Conservation (phyloP, 2,797 vertebrate species). For the Gouania willdenowi region DNA sequence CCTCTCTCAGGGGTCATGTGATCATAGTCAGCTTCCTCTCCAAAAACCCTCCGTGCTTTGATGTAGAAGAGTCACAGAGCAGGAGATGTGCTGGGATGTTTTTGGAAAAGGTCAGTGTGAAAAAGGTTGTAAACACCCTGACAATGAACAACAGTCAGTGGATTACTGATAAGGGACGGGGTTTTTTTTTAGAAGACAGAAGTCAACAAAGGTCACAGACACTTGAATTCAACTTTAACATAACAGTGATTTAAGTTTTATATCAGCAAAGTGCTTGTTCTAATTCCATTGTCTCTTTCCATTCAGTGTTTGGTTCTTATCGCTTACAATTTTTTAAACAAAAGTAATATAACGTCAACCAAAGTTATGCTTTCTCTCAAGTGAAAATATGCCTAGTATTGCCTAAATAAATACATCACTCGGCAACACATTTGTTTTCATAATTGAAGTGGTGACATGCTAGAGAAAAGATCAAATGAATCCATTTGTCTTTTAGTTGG, state of each 20-base stretch:
- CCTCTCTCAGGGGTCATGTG: conserved; percentile 51
- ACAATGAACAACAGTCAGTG: neutral
- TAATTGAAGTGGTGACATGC: conserved; percentile 29
- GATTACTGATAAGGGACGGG: neutral
- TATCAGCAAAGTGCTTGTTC: too few relatives aligned
- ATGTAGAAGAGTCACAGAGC: conserved; percentile 26
- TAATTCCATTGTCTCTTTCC: conserved; percentile 4
- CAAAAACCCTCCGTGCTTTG: conserved; percentile 32
- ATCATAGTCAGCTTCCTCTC: conserved; percentile 37
- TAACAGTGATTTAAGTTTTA: too few relatives aligned
- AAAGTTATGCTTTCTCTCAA: neutral
- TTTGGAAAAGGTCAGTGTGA: conserved; percentile 16
- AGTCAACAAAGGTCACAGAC: neutral
- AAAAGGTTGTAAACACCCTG: conserved; percentile 3
- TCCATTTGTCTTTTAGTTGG: conserved; percentile 40
- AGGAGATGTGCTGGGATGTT: conserved; percentile 16
- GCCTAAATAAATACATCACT: conserved; percentile 32
- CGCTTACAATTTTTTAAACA: too few relatives aligned
- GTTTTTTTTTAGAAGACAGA: neutral
- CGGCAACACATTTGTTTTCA: conserved; percentile 27
- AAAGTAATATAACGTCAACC: too few relatives aligned
- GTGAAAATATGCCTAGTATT: conserved; percentile 7
- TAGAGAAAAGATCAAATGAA: conserved; percentile 16
- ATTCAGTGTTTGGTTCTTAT: too few relatives aligned
- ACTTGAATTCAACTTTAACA: too few relatives aligned